Conservation (phyloP, 2,888 invertebrate genomes). For the Coecobrya sp. region DNA sequence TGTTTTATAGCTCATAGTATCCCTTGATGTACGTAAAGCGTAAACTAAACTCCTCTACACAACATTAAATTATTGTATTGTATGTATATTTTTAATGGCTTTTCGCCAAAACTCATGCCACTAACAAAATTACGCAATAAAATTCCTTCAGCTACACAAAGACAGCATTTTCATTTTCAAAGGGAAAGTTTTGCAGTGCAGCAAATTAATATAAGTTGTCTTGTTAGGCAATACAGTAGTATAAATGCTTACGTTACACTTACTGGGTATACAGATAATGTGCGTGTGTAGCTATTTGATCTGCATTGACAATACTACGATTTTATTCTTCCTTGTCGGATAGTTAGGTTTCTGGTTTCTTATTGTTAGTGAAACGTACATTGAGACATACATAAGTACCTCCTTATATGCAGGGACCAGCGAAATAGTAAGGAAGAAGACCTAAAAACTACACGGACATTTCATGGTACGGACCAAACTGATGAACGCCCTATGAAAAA, state of each 20-base stretch:
- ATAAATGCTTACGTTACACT: not conserved
- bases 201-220: not conserved
- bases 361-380: no score
- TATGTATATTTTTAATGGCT: constrained; percentile 70
- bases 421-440: constrained; percentile 20
- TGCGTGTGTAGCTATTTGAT: not conserved
- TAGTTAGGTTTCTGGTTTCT: no score
- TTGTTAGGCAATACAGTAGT: not conserved
- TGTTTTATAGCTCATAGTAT: constrained; percentile 23
- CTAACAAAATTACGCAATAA: constrained; percentile 78
- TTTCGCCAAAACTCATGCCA: constrained; percentile 70
- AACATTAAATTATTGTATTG: constrained; percentile 29
- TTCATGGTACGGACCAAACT: constrained; percentile 59
- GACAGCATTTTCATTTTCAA: constrained; percentile 54
- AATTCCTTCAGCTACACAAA: constrained; percentile 59
- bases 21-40: not conserved
- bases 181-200: not conserved
- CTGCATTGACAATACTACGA: not conserved
- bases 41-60: not conserved
- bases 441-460: constrained; percentile 33
- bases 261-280: not conserved
- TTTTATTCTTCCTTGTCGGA: no score
- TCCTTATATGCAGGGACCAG: not conserved
- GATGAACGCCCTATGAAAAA: constrained; percentile 55
- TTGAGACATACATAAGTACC: no score